A percentile compares a stretch with the other conserved stretches of the same genome.
These are phyloP conservation scores for Brachirus orientalis DNA, from an alignment of 2,113 vertebrate species.

Conservation along the genomic window DNA sequence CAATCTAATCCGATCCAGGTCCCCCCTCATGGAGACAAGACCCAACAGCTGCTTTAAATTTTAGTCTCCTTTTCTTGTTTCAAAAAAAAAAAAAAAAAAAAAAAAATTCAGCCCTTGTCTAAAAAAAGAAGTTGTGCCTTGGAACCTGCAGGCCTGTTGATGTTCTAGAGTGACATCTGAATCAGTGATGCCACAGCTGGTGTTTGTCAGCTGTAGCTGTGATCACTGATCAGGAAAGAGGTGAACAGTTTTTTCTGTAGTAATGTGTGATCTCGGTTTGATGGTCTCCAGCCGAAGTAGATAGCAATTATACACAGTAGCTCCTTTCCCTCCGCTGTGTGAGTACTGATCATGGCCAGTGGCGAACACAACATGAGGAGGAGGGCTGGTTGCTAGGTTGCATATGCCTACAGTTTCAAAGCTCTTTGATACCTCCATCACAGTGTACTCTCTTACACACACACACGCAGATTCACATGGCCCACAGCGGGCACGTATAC, in stretches of 20 bases:
- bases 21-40: constrained; percentile 4
- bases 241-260: neutral
- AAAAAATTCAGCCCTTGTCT: neutral
- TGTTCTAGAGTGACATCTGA: neutral
- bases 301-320: constrained; percentile 1
- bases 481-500: constrained; percentile 13
- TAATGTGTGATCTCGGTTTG: too few species aligned
- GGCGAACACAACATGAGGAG: constrained; percentile 45
- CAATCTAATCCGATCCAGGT: constrained; percentile 22
- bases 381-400: constrained; percentile 67
- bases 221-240: neutral
- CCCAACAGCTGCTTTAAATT: constrained; percentile 10
- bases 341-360: constrained; percentile 36
- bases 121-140: too few species aligned
- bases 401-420: constrained; percentile 50
- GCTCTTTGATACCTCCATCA: constrained; percentile 46
- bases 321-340: constrained; percentile 1
- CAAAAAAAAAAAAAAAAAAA: neutral
- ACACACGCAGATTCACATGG: constrained; percentile 41
- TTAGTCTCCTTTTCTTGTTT: too few species aligned
- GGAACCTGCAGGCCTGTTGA: too few species aligned
- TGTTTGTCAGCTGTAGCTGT: neutral
- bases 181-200: neutral
- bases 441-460: constrained; percentile 37
- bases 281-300: neutral